These are phyloP conservation scores for Natrix natrix DNA, from an alignment of 2,797 vertebrate species.

Conservation along the genomic window DNA sequence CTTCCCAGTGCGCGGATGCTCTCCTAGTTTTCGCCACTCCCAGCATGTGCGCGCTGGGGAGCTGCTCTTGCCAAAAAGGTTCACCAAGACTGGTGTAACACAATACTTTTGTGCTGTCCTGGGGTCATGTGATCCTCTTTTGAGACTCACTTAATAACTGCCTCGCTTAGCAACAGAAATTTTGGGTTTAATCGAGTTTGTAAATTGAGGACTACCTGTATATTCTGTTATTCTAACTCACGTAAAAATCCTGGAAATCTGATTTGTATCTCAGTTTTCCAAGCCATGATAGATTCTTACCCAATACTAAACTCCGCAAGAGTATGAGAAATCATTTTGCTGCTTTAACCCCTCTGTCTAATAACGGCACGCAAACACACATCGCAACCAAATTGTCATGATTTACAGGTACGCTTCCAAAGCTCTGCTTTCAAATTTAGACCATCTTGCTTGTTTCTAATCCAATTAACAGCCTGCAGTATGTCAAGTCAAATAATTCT, in stretches of 20 bases:
- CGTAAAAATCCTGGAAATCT: not conserved
- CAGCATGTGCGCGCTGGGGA: no score
- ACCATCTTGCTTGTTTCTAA: not conserved
- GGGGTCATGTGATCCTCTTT: not conserved
- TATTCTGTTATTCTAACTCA: not conserved
- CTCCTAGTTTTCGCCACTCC: no score
- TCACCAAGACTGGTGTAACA: no score
- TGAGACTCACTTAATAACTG: not conserved
- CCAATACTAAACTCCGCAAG: not conserved
- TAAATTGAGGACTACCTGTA: not conserved
- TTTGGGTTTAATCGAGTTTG: not conserved
- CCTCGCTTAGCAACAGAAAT: not conserved
- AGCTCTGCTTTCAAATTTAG: not conserved
- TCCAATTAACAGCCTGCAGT: not conserved
- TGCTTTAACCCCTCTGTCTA: not conserved
- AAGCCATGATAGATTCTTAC: not conserved
- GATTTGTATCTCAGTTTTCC: not conserved
- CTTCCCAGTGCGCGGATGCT: no score
- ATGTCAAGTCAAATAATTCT: not conserved
- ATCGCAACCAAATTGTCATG: not conserved
- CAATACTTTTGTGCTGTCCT: no score
- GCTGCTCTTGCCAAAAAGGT: no score
- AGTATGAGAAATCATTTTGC: not conserved
- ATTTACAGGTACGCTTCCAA: not conserved
- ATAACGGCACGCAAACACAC: not conserved